These are phyloP conservation scores for Battus philenor DNA, from an alignment of 1,140 invertebrate species.

Conservation along the genomic window DNA sequence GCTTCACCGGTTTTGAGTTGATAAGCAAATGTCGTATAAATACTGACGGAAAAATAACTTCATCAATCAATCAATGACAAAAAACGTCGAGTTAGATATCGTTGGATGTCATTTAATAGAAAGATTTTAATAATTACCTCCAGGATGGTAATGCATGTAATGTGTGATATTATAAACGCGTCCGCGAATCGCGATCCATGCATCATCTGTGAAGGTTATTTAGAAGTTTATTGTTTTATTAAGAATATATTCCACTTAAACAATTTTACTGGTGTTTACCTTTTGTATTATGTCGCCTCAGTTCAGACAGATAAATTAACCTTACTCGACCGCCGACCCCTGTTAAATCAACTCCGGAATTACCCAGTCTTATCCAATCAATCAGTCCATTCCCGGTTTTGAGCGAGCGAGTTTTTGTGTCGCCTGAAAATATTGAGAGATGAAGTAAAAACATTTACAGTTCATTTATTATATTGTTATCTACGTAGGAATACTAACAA, in stretches of 20 bases:
- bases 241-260: background rate
- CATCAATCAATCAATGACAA: too few species aligned
- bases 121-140: too few species aligned
- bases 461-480: too few species aligned
- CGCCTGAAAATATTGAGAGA: slow-evolving; percentile 1
- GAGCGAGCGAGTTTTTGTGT: slow-evolving; percentile 1
- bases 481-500: too few species aligned
- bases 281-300: slow-evolving; percentile 87
- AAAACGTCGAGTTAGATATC: too few species aligned
- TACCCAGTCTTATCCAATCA: slow-evolving; percentile 95
- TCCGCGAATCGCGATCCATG: slow-evolving; percentile 94
- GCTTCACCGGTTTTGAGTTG: too few species aligned
- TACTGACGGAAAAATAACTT: too few species aligned
- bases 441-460: too few species aligned
- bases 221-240: background rate
- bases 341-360: slow-evolving; percentile 89
- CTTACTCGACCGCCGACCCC: slow-evolving; percentile 79
- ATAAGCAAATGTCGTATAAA: too few species aligned
- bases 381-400: slow-evolving; percentile 94
- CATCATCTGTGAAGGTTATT: slow-evolving; percentile 78
- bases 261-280: slow-evolving; percentile 46
- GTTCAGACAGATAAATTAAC: slow-evolving; percentile 84
- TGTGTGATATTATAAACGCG: slow-evolving; percentile 96
- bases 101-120: too few species aligned
- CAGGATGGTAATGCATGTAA: slow-evolving; percentile 97